These are phyloP conservation scores for Tonatia bakeri DNA, from an alignment of 2,113 vertebrate genomes.

Conservation along the genomic window DNA sequence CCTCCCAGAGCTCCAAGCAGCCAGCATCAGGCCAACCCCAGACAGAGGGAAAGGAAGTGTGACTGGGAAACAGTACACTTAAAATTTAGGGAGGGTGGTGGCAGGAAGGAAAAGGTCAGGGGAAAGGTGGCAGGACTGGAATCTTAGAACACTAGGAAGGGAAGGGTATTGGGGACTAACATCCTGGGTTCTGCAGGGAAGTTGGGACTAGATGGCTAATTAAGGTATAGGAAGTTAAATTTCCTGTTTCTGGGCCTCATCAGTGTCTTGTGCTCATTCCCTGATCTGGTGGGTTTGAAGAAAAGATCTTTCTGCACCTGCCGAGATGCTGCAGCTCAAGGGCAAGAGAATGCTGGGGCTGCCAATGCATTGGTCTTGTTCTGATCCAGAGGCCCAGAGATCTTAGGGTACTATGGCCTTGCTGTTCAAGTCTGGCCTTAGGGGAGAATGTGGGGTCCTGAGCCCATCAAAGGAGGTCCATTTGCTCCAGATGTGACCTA, in stretches of 20 bases:
- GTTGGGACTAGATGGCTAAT: neutral
- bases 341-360: neutral
- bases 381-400: neutral
- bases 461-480: neutral
- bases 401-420: neutral
- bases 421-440: neutral
- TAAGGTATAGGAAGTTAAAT: neutral
- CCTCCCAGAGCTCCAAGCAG: conserved; percentile 65
- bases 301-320: conserved; percentile 16
- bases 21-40: conserved; percentile 42
- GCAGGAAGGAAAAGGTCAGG: neutral
- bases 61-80: neutral
- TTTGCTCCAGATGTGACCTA: neutral
- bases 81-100: neutral
- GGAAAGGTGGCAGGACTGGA: neutral
- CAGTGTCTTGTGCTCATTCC: conserved; percentile 1
- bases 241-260: conserved; percentile 26
- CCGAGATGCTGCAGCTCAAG: neutral
- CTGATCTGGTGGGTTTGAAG: neutral
- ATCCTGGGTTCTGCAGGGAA: neutral
- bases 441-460: neutral
- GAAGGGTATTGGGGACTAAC: neutral
- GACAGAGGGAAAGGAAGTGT: conserved; percentile 39
- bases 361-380: neutral
- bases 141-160: neutral